phyloP scores from a whole-genome alignment of 2,888 invertebrate species.

The Drosophila macrospina region DNA sequence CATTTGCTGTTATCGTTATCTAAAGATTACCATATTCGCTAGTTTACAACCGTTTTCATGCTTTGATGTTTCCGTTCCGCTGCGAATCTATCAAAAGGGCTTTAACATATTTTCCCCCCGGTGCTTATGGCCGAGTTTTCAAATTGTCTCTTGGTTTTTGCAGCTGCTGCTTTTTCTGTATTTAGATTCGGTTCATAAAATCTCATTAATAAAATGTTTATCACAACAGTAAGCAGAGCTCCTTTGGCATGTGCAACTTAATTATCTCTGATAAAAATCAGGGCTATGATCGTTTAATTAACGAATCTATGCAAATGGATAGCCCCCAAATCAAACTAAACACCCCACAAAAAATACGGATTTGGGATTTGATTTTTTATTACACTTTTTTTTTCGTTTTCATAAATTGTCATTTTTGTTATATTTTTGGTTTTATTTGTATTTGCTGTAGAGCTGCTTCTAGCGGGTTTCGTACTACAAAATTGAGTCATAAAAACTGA shows the following conservation, averaged over 20 bases:
- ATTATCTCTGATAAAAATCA: conserved; percentile 68
- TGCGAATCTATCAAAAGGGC: conserved; percentile 42
- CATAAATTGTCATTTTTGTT: conserved; percentile 76
- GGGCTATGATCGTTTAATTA: conserved; percentile 67
- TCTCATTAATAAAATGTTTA: conserved; percentile 68
- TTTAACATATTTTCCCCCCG: conserved; percentile 45
- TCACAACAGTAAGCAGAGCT: conserved; percentile 50
- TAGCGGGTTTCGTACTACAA: conserved; percentile 50
- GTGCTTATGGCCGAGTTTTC: conserved; percentile 26
- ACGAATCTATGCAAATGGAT: conserved; percentile 74
- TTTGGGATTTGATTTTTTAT: conserved; percentile 58
- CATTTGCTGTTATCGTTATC: conserved; percentile 49
- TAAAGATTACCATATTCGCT: conserved; percentile 62
- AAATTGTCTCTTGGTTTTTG: conserved; percentile 22
- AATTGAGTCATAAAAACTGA: conserved; percentile 72
- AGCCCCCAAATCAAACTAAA: conserved; percentile 17
- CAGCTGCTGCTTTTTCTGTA: conserved; percentile 33
- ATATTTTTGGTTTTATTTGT: conserved; percentile 37
- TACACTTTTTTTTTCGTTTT: conserved; percentile 51
- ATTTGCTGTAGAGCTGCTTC: conserved; percentile 24
- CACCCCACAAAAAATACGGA: conserved; percentile 30
- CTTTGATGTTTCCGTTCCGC: conserved; percentile 69
- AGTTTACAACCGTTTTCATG: conserved; percentile 57
- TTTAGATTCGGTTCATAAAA: conserved; percentile 60
- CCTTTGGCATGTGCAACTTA: conserved; percentile 67